A percentile compares a stretch with the other conserved stretches of the same genome.
Evolutionary conservation across 2,888 invertebrate genomes (phyloP).

Genomic region (Geophilus truncorum): DNA sequence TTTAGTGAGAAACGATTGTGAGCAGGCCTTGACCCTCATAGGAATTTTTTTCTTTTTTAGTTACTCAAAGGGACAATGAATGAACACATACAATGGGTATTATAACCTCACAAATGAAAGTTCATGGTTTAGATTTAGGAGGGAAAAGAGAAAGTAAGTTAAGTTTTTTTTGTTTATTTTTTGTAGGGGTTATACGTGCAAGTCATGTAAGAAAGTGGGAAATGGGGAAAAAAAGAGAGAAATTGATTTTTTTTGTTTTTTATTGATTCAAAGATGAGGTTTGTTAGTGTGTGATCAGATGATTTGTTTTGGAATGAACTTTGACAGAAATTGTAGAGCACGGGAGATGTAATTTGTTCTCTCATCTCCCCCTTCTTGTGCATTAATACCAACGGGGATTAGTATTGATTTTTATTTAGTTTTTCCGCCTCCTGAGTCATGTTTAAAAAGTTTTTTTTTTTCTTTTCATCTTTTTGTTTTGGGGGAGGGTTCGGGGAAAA

Average conservation of each 20-base stretch:
- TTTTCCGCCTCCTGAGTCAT: background rate
- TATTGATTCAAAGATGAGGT: background rate
- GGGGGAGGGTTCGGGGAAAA: no score
- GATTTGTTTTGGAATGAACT: background rate
- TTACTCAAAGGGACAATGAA: background rate
- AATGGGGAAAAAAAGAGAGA: no score
- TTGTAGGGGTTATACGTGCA: no score
- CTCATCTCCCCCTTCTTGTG: background rate
- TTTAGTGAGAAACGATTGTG: background rate
- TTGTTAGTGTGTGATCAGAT: background rate
- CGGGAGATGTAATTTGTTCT: slow-evolving; percentile 4
- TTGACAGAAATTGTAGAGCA: background rate
- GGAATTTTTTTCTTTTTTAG: background rate
- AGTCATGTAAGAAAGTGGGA: no score
- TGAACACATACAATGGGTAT: background rate
- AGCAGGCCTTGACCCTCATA: slow-evolving; percentile 2
- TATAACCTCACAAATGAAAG: background rate
- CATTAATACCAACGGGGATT: background rate
- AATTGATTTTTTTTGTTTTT: background rate
- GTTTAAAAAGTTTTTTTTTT: background rate
- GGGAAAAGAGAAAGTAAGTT: background rate
- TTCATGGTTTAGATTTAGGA: background rate
- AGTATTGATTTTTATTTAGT: slow-evolving; percentile 4
- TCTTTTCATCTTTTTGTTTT: no score
- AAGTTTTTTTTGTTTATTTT: no score